Evolutionary conservation across 2,113 vertebrate species (phyloP).

Genomic region (Nansenia antarctica): DNA sequence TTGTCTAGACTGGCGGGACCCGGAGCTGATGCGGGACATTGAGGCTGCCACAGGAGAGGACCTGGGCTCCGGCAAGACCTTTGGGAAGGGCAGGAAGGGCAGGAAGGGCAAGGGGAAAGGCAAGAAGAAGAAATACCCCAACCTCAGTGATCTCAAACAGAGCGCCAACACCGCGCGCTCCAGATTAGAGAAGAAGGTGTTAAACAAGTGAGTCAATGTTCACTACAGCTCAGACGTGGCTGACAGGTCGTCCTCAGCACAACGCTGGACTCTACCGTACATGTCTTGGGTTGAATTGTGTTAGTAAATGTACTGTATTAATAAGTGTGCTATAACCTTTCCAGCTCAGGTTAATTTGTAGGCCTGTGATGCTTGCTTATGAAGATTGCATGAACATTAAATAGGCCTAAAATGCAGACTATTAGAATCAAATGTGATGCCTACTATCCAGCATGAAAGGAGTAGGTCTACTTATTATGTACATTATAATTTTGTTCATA

Average conservation of each 20-base stretch:
- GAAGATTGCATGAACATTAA: too few species aligned
- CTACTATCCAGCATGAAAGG: too few species aligned
- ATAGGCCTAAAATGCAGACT: too few species aligned
- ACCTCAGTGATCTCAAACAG: conserved; percentile 89
- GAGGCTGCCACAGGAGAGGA: conserved; percentile 87
- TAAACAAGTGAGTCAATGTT: conserved; percentile 80
- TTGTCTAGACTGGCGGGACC: conserved; percentile 86
- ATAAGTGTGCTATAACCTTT: too few species aligned
- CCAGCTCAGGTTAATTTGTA: too few species aligned
- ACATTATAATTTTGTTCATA: too few species aligned
- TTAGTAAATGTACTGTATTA: too few species aligned
- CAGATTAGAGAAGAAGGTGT: conserved; percentile 88
- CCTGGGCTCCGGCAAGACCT: conserved; percentile 82
- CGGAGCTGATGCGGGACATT: conserved; percentile 88
- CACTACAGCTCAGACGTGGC: neutral
- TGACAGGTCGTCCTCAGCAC: neutral
- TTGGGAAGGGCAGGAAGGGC: conserved; percentile 64
- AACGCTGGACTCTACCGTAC: too few species aligned
- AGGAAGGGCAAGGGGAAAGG: conserved; percentile 76
- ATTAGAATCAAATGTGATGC: too few species aligned
- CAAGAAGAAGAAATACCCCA: conserved; percentile 83
- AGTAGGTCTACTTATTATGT: too few species aligned
- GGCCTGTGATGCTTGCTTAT: too few species aligned
- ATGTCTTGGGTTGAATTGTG: too few species aligned
- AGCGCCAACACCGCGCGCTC: conserved; percentile 80